Evolutionary conservation across 2,797 vertebrate species (phyloP), one percentile per base, ranked within the genome.

Genomic region (Garrulus glandarius): DNA sequence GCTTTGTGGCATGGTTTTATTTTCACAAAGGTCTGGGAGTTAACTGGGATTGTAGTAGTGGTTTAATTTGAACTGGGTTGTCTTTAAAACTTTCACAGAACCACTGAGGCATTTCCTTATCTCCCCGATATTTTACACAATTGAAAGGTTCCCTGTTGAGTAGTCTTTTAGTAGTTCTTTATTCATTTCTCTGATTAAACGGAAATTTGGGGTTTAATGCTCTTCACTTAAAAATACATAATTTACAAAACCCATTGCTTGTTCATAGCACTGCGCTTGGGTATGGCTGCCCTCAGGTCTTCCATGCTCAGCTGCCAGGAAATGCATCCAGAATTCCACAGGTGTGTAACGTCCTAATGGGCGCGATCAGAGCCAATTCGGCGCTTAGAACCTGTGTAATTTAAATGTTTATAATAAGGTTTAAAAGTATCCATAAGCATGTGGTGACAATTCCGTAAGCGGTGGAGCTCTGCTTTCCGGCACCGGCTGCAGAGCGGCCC

Each of bases 1-100:
- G 94, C 57, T 87, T 96, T 94, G 93, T 97, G 69, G 84, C 92
- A 93, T 97, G 87, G 91, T 93, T 96, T 97, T 97, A 78, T 97
- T 98, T 94, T 85, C 77, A 81, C 65, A 47, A 68, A 50, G 49
- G 49, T 57, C 22, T 67, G 57, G 72, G 56, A 43, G 24, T 84
- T 65, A 55, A 29, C 53, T 21, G 60, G 74, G 68, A 26, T 53
- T 15, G 14, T 47, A 24, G 47, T 23, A 36, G 27, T 10, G 6
- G 18, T 53, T 71, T 61, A 19, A 27, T 64, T 59, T 61, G 17
- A 78, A 41, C 15, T 13, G 2, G 7, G 30, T 64, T 87, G 60
- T 68, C 57, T 70, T 89, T 71, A 80, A 70, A 86, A 50, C 24
- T 71, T 70, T 72, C 29, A 10, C 3, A 75, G 49, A 87, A 39